Conservation (phyloP, 2,113 vertebrate genomes). For the Onychostoma macrolepis region DNA sequence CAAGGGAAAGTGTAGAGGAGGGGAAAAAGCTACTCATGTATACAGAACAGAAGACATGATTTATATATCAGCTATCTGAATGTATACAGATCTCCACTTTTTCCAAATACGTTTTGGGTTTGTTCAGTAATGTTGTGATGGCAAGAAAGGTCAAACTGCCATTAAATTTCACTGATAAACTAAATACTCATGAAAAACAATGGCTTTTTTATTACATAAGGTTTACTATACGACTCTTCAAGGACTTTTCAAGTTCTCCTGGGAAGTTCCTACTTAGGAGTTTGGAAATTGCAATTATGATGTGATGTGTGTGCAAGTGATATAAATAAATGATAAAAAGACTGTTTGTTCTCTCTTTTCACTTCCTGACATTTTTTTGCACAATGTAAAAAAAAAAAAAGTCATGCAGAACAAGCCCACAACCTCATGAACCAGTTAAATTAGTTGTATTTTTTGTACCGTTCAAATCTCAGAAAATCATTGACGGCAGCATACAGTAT, state of each 20-base stretch:
- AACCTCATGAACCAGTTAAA: background rate
- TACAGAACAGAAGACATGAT: conserved; percentile 10
- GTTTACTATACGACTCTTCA: background rate
- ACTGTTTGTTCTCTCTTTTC: background rate
- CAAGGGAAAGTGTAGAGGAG: conserved; percentile 10
- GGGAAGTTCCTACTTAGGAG: background rate
- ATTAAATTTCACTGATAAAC: background rate
- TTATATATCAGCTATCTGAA: conserved; percentile 23
- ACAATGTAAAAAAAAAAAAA: too few relatives aligned
- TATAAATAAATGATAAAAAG: background rate
- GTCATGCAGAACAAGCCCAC: too few relatives aligned
- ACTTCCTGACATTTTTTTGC: background rate
- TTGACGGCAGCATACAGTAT: background rate
- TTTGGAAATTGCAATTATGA: background rate
- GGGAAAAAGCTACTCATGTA: background rate
- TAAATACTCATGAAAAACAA: background rate
- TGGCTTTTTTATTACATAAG: background rate
- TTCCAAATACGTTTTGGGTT: background rate
- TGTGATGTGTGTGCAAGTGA: background rate
- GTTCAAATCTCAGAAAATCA: background rate
- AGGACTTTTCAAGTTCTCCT: background rate
- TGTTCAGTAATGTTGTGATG: conserved; percentile 1
- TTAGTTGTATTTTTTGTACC: background rate
- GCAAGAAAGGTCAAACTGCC: background rate
- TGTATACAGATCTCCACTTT: conserved; percentile 13